Percentiles rank a stretch among this genome's conserved stretches.
Conservation (phyloP, 2,888 invertebrate genomes). For the Cephalotes varians region DNA sequence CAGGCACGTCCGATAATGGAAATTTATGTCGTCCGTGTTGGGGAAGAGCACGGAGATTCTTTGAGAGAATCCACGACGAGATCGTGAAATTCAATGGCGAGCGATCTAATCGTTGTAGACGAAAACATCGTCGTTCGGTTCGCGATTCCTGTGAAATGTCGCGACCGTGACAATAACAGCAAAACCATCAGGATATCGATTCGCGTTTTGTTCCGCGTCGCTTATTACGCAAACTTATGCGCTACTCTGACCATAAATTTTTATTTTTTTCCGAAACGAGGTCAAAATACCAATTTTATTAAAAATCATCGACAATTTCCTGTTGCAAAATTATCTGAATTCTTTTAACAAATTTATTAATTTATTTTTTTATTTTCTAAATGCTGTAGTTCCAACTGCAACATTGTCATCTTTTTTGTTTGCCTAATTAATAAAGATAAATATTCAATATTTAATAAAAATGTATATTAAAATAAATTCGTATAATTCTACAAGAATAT, state of each 20-base stretch:
- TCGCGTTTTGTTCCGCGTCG: conserved; percentile 27
- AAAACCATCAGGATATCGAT: conserved; percentile 51
- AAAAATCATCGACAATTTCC: background rate
- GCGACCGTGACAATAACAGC: conserved; percentile 45
- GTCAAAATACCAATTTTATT: background rate
- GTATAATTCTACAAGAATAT: background rate
- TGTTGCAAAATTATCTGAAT: background rate
- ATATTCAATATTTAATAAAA: background rate
- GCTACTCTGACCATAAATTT: conserved; percentile 38
- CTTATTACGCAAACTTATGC: background rate
- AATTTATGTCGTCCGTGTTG: conserved; percentile 73
- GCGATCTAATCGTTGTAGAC: conserved; percentile 65
- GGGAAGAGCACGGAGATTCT: conserved; percentile 26
- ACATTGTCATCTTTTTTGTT: background rate
- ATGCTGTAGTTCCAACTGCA: background rate
- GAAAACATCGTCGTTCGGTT: conserved; percentile 54
- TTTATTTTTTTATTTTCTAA: background rate
- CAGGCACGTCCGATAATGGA: conserved; percentile 74
- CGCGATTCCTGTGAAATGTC: conserved; percentile 57
- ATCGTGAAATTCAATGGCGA: conserved; percentile 71
- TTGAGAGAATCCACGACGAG: conserved; percentile 34
- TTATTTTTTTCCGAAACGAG: background rate
- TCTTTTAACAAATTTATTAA: background rate
- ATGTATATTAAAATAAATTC: background rate
- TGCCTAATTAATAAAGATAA: background rate